Evolutionary conservation across 2,797 vertebrate species (phyloP).

Genomic region (Hippopotamyrus pictus): DNA sequence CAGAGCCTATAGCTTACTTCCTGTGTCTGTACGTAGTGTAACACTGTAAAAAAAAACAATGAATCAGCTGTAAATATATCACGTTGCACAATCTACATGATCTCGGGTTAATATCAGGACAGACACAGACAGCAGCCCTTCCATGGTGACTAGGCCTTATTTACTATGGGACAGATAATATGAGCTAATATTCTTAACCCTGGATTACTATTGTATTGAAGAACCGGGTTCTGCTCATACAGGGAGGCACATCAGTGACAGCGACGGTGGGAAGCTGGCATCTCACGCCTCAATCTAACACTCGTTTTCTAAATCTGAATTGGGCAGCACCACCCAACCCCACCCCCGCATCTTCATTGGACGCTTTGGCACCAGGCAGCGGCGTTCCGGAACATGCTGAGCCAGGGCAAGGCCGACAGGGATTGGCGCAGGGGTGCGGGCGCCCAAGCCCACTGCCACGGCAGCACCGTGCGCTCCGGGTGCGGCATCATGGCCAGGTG

Average conservation of each 20-base stretch:
- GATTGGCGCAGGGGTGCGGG: constrained; percentile 57
- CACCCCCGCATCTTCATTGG: constrained; percentile 18
- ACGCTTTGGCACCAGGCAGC: constrained; percentile 64
- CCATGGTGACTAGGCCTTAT: neutral
- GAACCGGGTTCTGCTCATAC: neutral
- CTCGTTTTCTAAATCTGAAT: neutral
- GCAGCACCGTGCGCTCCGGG: constrained; percentile 77
- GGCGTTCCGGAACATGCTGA: constrained; percentile 77
- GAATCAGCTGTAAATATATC: neutral
- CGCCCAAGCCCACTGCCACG: constrained; percentile 88
- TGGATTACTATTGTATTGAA: neutral
- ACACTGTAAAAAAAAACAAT: neutral
- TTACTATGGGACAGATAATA: neutral
- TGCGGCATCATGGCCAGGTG: constrained; percentile 90
- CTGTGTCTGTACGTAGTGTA: neutral
- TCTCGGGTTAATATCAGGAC: neutral
- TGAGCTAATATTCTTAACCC: neutral
- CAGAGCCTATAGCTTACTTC: neutral
- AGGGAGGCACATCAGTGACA: neutral
- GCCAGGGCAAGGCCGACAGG: constrained; percentile 70
- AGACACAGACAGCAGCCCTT: neutral
- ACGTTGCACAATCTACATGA: neutral
- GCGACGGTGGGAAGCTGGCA: neutral
- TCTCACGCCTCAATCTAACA: neutral
- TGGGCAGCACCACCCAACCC: neutral